Percentiles rank a stretch among this genome's conserved stretches.
Evolutionary conservation across 2,797 vertebrate species (phyloP).

Genomic region (Hafferia zeledoni): DNA sequence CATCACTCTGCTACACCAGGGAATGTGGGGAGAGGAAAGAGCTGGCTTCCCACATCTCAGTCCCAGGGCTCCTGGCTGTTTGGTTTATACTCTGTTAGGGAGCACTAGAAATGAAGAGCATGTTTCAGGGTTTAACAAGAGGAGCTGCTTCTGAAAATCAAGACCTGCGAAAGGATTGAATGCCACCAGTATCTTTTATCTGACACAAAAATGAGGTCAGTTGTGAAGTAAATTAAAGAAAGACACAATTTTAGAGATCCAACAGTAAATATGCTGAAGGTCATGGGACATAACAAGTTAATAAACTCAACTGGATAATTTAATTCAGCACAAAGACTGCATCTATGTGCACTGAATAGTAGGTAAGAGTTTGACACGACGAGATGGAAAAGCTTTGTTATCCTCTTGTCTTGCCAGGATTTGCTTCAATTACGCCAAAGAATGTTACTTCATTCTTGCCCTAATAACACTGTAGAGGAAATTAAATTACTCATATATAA

Average conservation of each 20-base stretch:
- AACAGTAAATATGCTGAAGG: conserved; percentile 38
- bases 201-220: neutral
- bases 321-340: conserved; percentile 1
- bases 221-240: neutral
- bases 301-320: conserved; percentile 41
- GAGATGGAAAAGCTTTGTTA: conserved; percentile 45
- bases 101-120: neutral
- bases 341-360: neutral
- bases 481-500: conserved; percentile 68
- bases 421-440: conserved; percentile 63
- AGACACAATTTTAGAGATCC: neutral
- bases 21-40: neutral
- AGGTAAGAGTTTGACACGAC: conserved; percentile 24
- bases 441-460: conserved; percentile 62
- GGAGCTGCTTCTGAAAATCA: neutral
- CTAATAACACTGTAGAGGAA: conserved; percentile 66
- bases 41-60: neutral
- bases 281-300: conserved; percentile 30
- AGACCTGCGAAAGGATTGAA: neutral
- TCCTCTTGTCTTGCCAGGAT: conserved; percentile 54
- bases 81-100: neutral
- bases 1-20: rapidly evolving
- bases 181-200: neutral
- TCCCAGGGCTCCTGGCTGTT: neutral
- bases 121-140: neutral